Conservation (phyloP, 37 sponge, comb jelly and placozoan genomes). For the Axinella damicornis region DNA sequence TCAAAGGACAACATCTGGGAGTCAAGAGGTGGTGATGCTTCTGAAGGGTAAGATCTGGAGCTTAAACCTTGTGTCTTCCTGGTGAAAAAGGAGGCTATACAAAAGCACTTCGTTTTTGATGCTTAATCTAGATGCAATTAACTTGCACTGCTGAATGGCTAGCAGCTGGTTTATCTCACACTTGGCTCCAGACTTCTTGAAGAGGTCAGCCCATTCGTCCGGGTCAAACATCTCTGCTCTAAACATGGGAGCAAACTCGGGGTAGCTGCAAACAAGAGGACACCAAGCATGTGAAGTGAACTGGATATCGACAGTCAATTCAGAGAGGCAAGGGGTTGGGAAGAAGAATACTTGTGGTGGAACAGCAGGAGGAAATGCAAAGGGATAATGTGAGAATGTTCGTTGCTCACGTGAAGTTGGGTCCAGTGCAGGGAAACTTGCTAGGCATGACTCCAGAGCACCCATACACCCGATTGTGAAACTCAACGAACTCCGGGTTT, state of each 20-base stretch:
- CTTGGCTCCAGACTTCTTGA: constrained; percentile 86
- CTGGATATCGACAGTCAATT: too few relatives aligned
- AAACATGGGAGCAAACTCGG: constrained; percentile 91
- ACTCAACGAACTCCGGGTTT: constrained; percentile 51
- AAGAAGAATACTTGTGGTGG: too few relatives aligned
- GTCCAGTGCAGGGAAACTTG: constrained; percentile 74
- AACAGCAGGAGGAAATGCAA: background rate
- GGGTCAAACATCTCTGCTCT: constrained; percentile 84
- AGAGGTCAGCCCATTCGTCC: constrained; percentile 76
- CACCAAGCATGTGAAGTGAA: too few relatives aligned
- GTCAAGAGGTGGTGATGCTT: too few relatives aligned
- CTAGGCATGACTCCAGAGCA: constrained; percentile 78
- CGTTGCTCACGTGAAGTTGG: constrained; percentile 33
- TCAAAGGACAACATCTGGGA: constrained; percentile 17
- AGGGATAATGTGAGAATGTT: background rate
- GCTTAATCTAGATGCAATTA: background rate
- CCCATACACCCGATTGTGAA: constrained; percentile 80
- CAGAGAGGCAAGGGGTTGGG: background rate
- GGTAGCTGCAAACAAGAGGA: constrained; percentile 36
- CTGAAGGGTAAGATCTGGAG: too few relatives aligned
- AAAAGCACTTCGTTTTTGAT: background rate
- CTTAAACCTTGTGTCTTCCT: too few relatives aligned
- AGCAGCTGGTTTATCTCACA: constrained; percentile 44
- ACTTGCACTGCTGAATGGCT: background rate
- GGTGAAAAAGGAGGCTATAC: too few relatives aligned